A percentile compares a stretch with the other conserved stretches of the same genome.
Conservation (phyloP, 2,113 vertebrate genomes). For the Nycticryphes semicollaris region DNA sequence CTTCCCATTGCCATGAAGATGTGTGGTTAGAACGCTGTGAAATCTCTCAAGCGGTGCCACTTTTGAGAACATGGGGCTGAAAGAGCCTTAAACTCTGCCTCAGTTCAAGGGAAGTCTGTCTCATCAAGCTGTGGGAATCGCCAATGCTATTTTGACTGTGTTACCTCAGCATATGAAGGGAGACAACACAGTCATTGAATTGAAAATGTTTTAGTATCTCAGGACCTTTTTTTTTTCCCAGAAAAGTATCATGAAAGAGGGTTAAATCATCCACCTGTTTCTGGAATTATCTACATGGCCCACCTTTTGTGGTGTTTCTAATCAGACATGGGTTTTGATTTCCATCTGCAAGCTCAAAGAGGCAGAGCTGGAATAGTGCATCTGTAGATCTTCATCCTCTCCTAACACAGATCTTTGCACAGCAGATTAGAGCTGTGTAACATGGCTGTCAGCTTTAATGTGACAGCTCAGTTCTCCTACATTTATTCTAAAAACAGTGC, state of each 20-base stretch:
- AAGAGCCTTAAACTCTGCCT: neutral
- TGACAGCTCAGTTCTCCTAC: constrained; percentile 1
- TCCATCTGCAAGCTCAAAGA: neutral
- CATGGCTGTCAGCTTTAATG: constrained; percentile 9
- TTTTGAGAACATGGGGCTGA: neutral
- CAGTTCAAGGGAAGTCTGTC: neutral
- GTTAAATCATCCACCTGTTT: neutral
- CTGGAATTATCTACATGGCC: neutral
- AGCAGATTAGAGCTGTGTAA: neutral
- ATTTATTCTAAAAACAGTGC: neutral
- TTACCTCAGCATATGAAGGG: neutral
- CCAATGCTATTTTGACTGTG: neutral
- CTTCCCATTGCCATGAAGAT: neutral
- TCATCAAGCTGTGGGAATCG: neutral
- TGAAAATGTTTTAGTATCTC: neutral
- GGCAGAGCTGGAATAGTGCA: neutral
- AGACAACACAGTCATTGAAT: neutral
- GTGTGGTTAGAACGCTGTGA: neutral
- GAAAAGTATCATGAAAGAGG: neutral
- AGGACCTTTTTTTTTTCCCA: neutral
- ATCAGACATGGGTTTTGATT: neutral
- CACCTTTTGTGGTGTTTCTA: neutral
- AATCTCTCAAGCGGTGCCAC: neutral
- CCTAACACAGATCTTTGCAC: constrained; percentile 23
- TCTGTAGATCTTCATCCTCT: constrained; percentile 27